phyloP scores from a whole-genome alignment of 1,140 invertebrate genomes.

The Calliphora vicina region DNA sequence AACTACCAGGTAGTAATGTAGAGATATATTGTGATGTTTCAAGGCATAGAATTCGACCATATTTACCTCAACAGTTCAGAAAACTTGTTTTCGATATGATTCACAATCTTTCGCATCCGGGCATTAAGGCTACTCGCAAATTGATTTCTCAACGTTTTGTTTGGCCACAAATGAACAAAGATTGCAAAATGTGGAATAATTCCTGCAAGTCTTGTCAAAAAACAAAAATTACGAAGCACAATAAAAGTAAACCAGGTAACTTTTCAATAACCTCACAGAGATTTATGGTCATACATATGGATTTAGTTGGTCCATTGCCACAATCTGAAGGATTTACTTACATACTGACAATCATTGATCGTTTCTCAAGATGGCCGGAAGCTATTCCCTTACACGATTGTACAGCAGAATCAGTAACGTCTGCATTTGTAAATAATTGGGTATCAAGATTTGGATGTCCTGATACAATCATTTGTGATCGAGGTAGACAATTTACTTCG shows the following conservation, averaged over 20 bases:
- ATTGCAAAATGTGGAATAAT: not conserved
- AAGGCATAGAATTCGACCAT: not conserved
- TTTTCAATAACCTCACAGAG: not conserved
- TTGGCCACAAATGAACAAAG: not conserved
- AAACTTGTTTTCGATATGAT: too few species aligned
- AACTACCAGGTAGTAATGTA: not conserved
- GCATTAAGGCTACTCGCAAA: too few species aligned
- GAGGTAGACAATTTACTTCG: too few species aligned
- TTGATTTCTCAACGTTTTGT: not conserved
- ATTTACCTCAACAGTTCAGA: not conserved
- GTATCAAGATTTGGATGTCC: not conserved
- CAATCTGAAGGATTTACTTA: not conserved
- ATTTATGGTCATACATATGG: not conserved
- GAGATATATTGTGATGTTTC: constrained; percentile 34
- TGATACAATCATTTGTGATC: constrained; percentile 37
- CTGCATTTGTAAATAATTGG: not conserved
- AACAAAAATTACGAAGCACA: not conserved
- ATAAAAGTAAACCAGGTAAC: not conserved
- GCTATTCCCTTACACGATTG: not conserved
- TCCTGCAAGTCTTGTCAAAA: not conserved
- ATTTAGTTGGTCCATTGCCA: not conserved
- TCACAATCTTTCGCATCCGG: too few species aligned
- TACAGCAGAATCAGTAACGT: not conserved
- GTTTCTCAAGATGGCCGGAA: constrained; percentile 20
- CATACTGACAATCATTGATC: not conserved